Conservation (phyloP, 2,113 vertebrate genomes). For the Vulpes ferrilata region DNA sequence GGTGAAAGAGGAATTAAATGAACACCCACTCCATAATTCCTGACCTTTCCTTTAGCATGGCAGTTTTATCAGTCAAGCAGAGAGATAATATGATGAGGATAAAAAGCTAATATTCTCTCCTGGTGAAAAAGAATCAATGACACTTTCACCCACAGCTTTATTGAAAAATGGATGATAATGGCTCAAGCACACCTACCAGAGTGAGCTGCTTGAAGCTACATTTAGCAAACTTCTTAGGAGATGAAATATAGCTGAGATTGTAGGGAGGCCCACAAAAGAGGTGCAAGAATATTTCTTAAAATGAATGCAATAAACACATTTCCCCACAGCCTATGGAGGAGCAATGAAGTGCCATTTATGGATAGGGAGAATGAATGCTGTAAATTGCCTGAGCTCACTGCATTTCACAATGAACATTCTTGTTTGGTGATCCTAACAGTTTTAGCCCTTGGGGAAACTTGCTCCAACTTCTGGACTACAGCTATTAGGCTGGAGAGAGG, state of each 20-base stretch:
- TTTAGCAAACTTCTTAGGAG: conserved; percentile 73
- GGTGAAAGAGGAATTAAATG: conserved; percentile 69
- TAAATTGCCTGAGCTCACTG: conserved; percentile 28
- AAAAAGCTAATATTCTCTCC: conserved; percentile 78
- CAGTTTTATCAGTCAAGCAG: conserved; percentile 81
- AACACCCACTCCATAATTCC: conserved; percentile 76
- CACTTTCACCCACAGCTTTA: conserved; percentile 81
- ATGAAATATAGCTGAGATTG: conserved; percentile 76
- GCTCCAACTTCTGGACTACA: conserved; percentile 22
- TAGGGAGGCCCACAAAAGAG: conserved; percentile 61
- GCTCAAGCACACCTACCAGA: conserved; percentile 62
- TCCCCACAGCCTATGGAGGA: conserved; percentile 5
- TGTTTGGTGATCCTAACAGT: conserved; percentile 54
- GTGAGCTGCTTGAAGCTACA: conserved; percentile 71
- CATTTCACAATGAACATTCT: conserved; percentile 41
- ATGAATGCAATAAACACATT: conserved; percentile 63
- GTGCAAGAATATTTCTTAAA: conserved; percentile 65
- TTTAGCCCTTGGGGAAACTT: conserved; percentile 59
- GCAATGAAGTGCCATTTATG: conserved; percentile 63
- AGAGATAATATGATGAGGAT: conserved; percentile 76
- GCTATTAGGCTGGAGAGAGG: conserved; percentile 28
- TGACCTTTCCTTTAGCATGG: conserved; percentile 72
- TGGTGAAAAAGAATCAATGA: conserved; percentile 73
- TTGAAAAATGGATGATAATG: conserved; percentile 76
- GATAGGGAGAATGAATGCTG: conserved; percentile 41